Evolutionary conservation across 2,888 invertebrate genomes (phyloP).

Genomic region (Punctoribates punctum): DNA sequence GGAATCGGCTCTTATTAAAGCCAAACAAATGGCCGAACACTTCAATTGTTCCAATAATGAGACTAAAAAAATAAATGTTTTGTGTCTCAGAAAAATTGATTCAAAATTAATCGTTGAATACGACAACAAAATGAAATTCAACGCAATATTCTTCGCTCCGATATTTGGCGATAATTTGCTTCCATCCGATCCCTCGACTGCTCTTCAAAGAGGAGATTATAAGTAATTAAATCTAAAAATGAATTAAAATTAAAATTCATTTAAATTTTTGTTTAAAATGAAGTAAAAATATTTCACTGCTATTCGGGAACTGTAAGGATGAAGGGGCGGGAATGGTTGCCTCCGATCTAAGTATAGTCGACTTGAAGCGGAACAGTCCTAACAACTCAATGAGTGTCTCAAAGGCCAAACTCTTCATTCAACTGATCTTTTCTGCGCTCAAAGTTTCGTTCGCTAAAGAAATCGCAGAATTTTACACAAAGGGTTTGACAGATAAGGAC

Average conservation of each 20-base stretch:
- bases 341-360: background rate
- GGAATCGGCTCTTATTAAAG: constrained; percentile 7
- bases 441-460: background rate
- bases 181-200: background rate
- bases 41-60: constrained; percentile 3
- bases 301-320: constrained; percentile 7
- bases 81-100: constrained; percentile 12
- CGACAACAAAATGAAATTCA: background rate
- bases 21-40: background rate
- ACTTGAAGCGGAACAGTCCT: background rate
- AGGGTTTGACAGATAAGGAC: constrained; percentile 28
- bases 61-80: background rate
- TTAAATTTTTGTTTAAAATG: background rate
- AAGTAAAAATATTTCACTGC: background rate
- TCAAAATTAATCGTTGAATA: background rate
- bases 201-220: background rate
- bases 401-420: constrained; percentile 16
- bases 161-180: constrained; percentile 19
- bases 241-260: background rate
- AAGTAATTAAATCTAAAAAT: background rate
- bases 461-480: constrained; percentile 5
- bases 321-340: constrained; percentile 5
- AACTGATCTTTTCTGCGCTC: constrained; percentile 1
- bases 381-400: constrained; percentile 1
- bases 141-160: background rate